A percentile compares a stretch with the other conserved stretches of the same genome.
phyloP scores from a whole-genome alignment of 2,113 vertebrate species.

The Anolis sagrei region DNA sequence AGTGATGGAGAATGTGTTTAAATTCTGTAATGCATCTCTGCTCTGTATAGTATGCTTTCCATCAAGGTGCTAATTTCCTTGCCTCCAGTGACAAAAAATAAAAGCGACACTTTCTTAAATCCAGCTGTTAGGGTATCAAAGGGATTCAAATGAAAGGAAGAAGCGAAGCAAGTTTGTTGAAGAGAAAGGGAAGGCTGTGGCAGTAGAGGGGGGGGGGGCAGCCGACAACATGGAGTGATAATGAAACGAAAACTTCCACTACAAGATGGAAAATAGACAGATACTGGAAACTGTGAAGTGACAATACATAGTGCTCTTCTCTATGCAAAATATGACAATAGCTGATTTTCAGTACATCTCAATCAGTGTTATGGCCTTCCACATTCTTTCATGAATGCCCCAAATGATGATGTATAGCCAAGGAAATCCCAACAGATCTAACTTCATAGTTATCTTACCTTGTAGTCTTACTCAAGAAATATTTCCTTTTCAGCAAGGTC shows the following conservation, averaged over 20 bases:
- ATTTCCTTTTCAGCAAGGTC: neutral
- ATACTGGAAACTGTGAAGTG: slow-evolving; percentile 33
- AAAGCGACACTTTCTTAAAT: slow-evolving; percentile 57
- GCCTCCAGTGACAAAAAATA: slow-evolving; percentile 59
- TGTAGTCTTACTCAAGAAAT: slow-evolving; percentile 6
- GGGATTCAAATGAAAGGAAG: slow-evolving; percentile 62
- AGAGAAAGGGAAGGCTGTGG: slow-evolving; percentile 42
- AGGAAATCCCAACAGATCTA: neutral
- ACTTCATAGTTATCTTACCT: neutral
- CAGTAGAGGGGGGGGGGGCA: neutral
- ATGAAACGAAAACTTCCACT: slow-evolving; percentile 68
- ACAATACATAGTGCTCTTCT: slow-evolving; percentile 33
- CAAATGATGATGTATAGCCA: slow-evolving; percentile 11
- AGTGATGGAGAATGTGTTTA: slow-evolving; percentile 49
- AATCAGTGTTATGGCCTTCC: slow-evolving; percentile 34
- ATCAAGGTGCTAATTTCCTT: slow-evolving; percentile 73
- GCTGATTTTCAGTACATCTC: neutral
- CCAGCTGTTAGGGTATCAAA: slow-evolving; percentile 66
- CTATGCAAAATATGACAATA: slow-evolving; percentile 37
- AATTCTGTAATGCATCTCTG: slow-evolving; percentile 40
- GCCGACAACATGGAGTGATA: slow-evolving; percentile 39
- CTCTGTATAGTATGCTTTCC: slow-evolving; percentile 33
- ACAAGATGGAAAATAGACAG: slow-evolving; percentile 59
- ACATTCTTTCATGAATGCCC: slow-evolving; percentile 8
- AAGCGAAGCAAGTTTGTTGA: slow-evolving; percentile 35